Evolutionary conservation across 92 coral and sea anemone genomes (phyloP).

Genomic region (Phenganax marumi): DNA sequence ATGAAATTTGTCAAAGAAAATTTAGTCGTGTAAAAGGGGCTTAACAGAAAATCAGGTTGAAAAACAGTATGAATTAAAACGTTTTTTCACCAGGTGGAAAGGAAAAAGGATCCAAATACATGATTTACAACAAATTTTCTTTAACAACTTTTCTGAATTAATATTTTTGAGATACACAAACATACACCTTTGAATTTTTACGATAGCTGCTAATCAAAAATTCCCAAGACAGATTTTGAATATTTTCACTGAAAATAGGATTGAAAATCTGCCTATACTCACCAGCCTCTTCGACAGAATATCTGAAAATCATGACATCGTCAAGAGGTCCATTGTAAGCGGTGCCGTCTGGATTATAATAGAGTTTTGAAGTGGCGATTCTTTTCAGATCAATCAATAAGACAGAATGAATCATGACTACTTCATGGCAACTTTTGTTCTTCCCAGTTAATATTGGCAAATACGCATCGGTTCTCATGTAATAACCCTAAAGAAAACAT

Average conservation of each 20-base stretch:
- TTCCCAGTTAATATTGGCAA: conserved; percentile 79
- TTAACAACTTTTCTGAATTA: no score
- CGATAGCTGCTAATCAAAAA: no score
- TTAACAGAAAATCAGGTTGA: not conserved
- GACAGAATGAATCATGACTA: conserved; percentile 91
- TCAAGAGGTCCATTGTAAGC: conserved; percentile 71
- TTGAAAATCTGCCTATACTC: not conserved
- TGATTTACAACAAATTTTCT: no score
- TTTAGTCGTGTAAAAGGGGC: no score
- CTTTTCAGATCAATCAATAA: conserved; percentile 74
- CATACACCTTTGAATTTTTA: no score
- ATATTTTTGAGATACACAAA: no score
- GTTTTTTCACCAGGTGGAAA: no score
- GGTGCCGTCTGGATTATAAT: conserved; percentile 73
- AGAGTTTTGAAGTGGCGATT: conserved; percentile 60
- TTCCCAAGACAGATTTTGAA: no score
- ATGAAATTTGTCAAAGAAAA: no score
- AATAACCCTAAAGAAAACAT: conserved; percentile 71
- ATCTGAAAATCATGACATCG: conserved; percentile 87
- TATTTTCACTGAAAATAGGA: not conserved
- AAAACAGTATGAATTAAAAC: not conserved
- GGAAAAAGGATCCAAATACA: no score
- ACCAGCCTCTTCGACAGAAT: conserved; percentile 89
- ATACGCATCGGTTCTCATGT: conserved; percentile 85
- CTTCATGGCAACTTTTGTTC: conserved; percentile 76